Percentiles rank a stretch among this genome's conserved stretches.
phyloP scores from a whole-genome alignment of 2,113 vertebrate genomes.

The Gulo gulo region DNA sequence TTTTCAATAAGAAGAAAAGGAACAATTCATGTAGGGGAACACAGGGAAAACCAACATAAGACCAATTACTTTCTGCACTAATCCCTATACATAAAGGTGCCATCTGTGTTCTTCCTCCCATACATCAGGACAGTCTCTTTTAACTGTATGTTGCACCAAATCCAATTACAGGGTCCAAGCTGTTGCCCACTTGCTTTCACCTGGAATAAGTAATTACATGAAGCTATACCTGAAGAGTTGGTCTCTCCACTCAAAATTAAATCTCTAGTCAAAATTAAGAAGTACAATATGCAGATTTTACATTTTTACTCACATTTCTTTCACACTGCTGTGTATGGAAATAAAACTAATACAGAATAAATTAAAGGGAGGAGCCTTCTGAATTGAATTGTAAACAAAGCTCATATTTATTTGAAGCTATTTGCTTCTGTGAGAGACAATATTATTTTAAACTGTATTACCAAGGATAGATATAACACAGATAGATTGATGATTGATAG shows the following conservation, averaged over 20 bases:
- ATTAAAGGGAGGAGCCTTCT: background rate
- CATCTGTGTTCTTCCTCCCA: background rate
- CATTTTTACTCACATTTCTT: background rate
- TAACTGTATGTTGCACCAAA: background rate
- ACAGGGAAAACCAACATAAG: background rate
- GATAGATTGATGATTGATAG: background rate
- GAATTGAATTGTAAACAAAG: background rate
- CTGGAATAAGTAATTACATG: background rate
- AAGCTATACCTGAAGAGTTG: background rate
- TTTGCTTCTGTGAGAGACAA: background rate
- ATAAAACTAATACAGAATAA: background rate
- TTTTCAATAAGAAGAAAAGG: background rate
- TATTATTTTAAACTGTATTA: background rate
- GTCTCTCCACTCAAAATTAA: background rate
- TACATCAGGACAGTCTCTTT: background rate
- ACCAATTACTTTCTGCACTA: background rate
- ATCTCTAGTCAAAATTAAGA: background rate
- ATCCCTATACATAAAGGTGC: background rate
- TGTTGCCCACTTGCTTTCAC: background rate
- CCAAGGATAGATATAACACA: background rate
- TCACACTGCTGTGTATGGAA: background rate
- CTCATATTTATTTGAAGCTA: background rate
- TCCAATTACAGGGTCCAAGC: fast-evolving
- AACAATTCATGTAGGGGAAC: background rate
- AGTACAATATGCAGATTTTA: background rate